phyloP scores from a whole-genome alignment of 2,888 invertebrate genomes.

The Melanostoma scalare region DNA sequence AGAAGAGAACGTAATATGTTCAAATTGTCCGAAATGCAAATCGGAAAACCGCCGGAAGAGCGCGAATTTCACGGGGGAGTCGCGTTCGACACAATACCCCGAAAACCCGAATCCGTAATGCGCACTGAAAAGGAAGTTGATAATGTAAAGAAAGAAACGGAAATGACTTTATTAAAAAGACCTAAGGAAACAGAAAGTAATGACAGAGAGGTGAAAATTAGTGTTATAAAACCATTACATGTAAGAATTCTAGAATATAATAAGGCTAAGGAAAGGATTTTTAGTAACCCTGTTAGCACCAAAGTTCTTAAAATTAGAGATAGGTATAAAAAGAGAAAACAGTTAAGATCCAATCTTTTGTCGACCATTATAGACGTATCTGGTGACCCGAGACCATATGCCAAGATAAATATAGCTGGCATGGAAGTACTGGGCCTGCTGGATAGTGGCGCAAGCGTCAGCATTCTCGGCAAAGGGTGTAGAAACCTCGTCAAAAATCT shows the following conservation, averaged over 20 bases:
- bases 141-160: background rate
- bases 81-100: background rate
- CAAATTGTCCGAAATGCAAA: too few species aligned
- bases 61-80: too few species aligned
- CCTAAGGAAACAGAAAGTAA: too few species aligned
- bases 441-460: constrained; percentile 2
- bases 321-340: background rate
- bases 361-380: background rate
- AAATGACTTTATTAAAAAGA: background rate
- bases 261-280: too few species aligned
- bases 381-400: background rate
- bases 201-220: too few species aligned
- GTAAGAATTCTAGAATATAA: background rate
- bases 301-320: too few species aligned
- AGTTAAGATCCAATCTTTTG: background rate
- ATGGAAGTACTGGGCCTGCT: background rate
- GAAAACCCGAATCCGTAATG: background rate
- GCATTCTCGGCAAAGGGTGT: background rate
- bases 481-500: background rate
- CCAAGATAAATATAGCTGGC: background rate
- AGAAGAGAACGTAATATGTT: too few species aligned
- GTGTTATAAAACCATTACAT: constrained; percentile 1
- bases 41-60: too few species aligned
- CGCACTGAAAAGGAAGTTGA: too few species aligned
- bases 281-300: too few species aligned